Conservation (phyloP, 2,888 invertebrate species). For the Cerastis leucographa region DNA sequence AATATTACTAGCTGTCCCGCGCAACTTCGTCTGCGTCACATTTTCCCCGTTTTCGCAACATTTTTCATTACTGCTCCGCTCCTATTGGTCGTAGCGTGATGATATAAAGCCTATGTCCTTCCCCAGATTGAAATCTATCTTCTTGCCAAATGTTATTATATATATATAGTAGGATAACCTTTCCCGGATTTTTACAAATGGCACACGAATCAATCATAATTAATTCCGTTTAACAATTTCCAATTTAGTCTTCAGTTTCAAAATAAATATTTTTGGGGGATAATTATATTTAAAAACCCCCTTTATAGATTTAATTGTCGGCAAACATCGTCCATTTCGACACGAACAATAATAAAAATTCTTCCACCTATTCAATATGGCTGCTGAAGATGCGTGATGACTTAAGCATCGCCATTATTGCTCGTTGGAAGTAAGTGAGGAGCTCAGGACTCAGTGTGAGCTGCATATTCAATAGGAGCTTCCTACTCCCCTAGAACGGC, state of each 20-base stretch:
- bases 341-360: constrained; percentile 39
- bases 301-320: background rate
- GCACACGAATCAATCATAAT: background rate
- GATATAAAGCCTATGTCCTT: too few relatives aligned
- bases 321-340: constrained; percentile 6
- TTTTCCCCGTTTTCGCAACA: too few relatives aligned
- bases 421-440: constrained; percentile 48
- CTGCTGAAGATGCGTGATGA: constrained; percentile 46
- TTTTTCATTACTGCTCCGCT: too few relatives aligned
- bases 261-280: background rate
- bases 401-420: constrained; percentile 62
- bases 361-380: constrained; percentile 47
- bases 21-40: too few relatives aligned
- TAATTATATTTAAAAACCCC: background rate
- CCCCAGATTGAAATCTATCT: too few relatives aligned
- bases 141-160: too few relatives aligned
- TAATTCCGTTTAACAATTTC: background rate
- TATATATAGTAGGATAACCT: too few relatives aligned
- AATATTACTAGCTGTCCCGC: too few relatives aligned
- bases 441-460: constrained; percentile 65
- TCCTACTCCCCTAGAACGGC: constrained; percentile 34
- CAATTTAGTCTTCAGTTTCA: background rate
- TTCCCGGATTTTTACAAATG: background rate
- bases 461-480: constrained; percentile 63
- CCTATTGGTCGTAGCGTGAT: too few relatives aligned